A percentile compares a stretch with the other conserved stretches of the same genome.
These are phyloP conservation scores for Lepidotrigona ventralis DNA, from an alignment of 1,140 invertebrate species.

Conservation along the genomic window DNA sequence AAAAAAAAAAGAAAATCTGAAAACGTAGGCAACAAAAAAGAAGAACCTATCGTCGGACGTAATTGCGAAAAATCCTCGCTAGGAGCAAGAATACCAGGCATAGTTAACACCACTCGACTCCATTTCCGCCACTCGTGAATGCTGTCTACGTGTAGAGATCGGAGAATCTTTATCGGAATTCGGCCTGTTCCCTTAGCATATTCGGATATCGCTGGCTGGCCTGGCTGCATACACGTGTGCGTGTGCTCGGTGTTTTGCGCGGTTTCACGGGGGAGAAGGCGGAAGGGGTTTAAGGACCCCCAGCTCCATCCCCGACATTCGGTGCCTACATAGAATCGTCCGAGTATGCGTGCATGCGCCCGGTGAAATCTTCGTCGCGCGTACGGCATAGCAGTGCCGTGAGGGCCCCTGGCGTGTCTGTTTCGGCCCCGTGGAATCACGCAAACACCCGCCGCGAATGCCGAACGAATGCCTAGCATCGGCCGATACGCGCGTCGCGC, in stretches of 20 bases:
- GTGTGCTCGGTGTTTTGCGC: conserved; percentile 55
- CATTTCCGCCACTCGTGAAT: neutral
- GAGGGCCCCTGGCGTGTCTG: conserved; percentile 19
- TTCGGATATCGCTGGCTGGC: conserved; percentile 51
- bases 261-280: neutral
- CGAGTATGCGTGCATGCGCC: conserved; percentile 25
- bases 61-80: too few relatives aligned
- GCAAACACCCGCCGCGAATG: conserved; percentile 53
- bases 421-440: conserved; percentile 50
- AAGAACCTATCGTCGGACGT: too few relatives aligned
- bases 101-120: too few relatives aligned
- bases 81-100: too few relatives aligned
- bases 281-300: conserved; percentile 20
- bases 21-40: too few relatives aligned
- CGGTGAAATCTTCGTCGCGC: conserved; percentile 50
- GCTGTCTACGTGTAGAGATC: neutral
- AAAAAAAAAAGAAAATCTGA: too few relatives aligned
- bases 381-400: conserved; percentile 47
- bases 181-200: conserved; percentile 62
- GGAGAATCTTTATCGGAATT: conserved; percentile 28
- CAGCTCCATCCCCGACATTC: neutral
- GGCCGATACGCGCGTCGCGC: conserved; percentile 34
- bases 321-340: neutral
- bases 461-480: conserved; percentile 52
- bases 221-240: neutral